These are phyloP conservation scores for Sminthurinus aureus DNA, from an alignment of 2,888 invertebrate genomes.

Conservation along the genomic window DNA sequence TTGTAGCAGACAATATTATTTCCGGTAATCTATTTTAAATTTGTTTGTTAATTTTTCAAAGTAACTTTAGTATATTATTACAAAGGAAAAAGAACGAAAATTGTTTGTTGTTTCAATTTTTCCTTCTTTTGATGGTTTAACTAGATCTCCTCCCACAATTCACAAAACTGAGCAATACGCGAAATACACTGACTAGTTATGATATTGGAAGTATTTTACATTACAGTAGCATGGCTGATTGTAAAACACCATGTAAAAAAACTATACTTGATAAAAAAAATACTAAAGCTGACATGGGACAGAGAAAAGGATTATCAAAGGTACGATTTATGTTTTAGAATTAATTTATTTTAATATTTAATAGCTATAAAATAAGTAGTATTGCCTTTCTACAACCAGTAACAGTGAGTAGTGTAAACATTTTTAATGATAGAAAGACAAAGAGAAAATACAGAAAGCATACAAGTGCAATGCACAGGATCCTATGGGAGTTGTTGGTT, in stretches of 20 bases:
- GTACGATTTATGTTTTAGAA: neutral
- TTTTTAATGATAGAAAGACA: neutral
- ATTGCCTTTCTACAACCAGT: neutral
- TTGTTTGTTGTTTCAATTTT: no score
- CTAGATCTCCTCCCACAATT: neutral
- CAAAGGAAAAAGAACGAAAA: neutral
- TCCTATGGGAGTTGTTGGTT: neutral
- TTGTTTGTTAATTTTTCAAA: neutral
- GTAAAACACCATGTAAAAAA: neutral
- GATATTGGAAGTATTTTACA: neutral
- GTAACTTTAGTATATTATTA: neutral
- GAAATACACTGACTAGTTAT: neutral
- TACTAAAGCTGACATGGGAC: neutral
- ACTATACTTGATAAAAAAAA: neutral
- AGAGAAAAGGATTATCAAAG: neutral
- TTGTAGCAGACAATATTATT: neutral
- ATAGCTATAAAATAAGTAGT: no score
- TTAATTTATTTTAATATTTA: neutral
- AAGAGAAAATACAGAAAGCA: neutral
- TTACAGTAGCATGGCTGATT: conserved; percentile 3
- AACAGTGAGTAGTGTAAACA: neutral
- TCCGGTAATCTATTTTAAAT: neutral
- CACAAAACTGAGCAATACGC: neutral
- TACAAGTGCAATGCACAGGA: neutral
- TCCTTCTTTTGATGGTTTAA: neutral